A percentile compares a stretch with the other conserved stretches of the same genome.
phyloP scores from a whole-genome alignment of 2,113 vertebrate genomes.

The Paramormyrops kingsleyae region DNA sequence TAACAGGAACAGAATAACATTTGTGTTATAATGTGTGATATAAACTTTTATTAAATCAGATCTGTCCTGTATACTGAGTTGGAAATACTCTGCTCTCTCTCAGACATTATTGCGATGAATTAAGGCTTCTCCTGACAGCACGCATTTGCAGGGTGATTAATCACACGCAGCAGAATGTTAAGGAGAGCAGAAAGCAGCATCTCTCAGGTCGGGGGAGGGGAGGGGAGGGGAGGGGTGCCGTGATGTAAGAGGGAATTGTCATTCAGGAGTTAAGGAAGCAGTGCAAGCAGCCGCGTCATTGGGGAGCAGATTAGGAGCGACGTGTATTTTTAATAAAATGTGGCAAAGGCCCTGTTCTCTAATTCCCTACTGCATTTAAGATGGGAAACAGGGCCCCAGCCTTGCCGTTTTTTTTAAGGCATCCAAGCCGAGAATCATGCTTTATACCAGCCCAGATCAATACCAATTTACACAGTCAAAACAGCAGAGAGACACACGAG shows the following conservation, averaged over 20 bases:
- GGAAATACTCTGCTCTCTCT: background rate
- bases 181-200: background rate
- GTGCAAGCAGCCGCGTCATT: background rate
- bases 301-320: background rate
- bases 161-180: background rate
- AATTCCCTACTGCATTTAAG: constrained; percentile 36
- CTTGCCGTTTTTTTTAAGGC: constrained; percentile 32
- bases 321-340: constrained; percentile 32
- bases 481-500: constrained; percentile 16
- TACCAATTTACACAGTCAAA: constrained; percentile 32
- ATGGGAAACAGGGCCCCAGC: constrained; percentile 38
- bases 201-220: background rate
- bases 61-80: background rate
- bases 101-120: background rate
- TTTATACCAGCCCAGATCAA: constrained; percentile 36
- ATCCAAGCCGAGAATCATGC: constrained; percentile 27
- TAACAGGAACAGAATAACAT: background rate
- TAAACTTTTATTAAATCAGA: background rate
- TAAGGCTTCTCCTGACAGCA: background rate
- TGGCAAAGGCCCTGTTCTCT: constrained; percentile 25
- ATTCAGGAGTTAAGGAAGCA: background rate
- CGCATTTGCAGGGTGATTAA: background rate
- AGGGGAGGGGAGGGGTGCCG: background rate
- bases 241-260: background rate
- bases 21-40: background rate